phyloP scores from a whole-genome alignment of 1,140 invertebrate species.

The Babylonia areolata region DNA sequence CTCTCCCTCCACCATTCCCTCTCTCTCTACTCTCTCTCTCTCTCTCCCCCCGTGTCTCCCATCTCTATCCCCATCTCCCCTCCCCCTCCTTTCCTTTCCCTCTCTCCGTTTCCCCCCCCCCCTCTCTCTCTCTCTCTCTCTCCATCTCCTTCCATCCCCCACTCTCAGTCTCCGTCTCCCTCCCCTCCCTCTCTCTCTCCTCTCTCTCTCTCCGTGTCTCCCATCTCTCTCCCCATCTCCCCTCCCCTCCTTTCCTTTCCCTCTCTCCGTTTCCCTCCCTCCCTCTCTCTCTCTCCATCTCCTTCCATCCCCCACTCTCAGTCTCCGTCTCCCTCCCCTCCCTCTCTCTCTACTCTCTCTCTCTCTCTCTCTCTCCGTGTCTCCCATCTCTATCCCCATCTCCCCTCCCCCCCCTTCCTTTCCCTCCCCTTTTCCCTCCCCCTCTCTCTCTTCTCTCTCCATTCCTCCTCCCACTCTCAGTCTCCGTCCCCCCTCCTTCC shows the following conservation, averaged over 20 bases:
- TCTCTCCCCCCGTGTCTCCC: too few relatives aligned
- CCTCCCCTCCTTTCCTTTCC: not conserved
- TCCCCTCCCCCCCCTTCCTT: not conserved
- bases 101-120: too few relatives aligned
- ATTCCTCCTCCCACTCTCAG: not conserved
- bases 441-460: too few relatives aligned
- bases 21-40: too few relatives aligned
- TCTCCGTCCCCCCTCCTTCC: not conserved
- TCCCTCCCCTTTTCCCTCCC: not conserved
- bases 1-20: too few relatives aligned
- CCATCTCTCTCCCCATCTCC: not conserved
- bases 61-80: too few relatives aligned
- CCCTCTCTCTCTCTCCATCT: not conserved
- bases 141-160: too few relatives aligned
- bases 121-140: too few relatives aligned
- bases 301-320: not conserved
- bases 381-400: not conserved
- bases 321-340: not conserved
- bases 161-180: too few relatives aligned
- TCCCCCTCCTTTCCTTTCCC: too few relatives aligned
- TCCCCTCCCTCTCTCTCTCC: not conserved
- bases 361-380: not conserved
- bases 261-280: not conserved
- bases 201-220: not conserved
- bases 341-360: too few relatives aligned